These are phyloP conservation scores for Ruditapes philippinarum DNA, from an alignment of 1,140 invertebrate genomes.

Conservation along the genomic window DNA sequence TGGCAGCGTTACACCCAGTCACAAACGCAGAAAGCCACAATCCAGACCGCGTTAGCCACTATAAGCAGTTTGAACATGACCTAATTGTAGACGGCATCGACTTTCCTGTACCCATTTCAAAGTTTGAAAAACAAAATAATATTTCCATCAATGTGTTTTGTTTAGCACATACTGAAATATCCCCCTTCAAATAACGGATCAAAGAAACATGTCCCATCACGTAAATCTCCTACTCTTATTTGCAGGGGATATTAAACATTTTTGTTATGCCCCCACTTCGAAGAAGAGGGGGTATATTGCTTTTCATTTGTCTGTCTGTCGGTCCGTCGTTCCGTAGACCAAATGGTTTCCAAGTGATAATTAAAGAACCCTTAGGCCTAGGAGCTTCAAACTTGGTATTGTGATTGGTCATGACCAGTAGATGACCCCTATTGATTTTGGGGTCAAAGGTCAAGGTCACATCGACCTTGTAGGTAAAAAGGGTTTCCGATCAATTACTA, in stretches of 20 bases:
- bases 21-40: neutral
- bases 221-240: slow-evolving; percentile 46
- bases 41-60: slow-evolving; percentile 9
- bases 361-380: too few relatives aligned
- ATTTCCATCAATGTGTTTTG: slow-evolving; percentile 54
- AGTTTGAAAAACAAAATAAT: slow-evolving; percentile 49
- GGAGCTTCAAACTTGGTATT: too few relatives aligned
- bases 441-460: too few relatives aligned
- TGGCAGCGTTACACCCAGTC: neutral
- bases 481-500: too few relatives aligned
- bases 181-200: slow-evolving; percentile 20
- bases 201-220: neutral
- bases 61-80: slow-evolving; percentile 23
- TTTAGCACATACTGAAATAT: neutral
- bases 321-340: too few relatives aligned
- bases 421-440: too few relatives aligned
- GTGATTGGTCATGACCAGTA: too few relatives aligned
- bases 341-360: too few relatives aligned
- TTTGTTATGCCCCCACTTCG: too few relatives aligned
- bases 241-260: slow-evolving; percentile 13
- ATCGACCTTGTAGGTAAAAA: too few relatives aligned
- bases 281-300: too few relatives aligned
- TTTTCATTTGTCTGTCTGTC: too few relatives aligned
- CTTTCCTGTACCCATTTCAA: slow-evolving; percentile 7
- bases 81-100: neutral